A percentile compares a stretch with the other conserved stretches of the same genome.
Evolutionary conservation across 2,113 vertebrate genomes (phyloP).

Genomic region (Rattus norvegicus): GRCr8 NC_086019.1:160472501-160473000

Average conservation of each 20-base stretch:
- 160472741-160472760: not conserved
- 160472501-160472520: not conserved
- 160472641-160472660: not conserved
- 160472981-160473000: constrained; percentile 89
- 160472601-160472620: not conserved
- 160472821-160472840: not conserved
- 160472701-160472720: not conserved
- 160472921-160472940: constrained; percentile 60
- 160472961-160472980: constrained; percentile 89
- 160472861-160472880: not conserved
- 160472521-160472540: not conserved
- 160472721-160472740: no score
- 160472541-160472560: not conserved
- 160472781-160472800: not conserved
- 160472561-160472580: not conserved
- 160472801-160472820: not conserved
- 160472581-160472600: not conserved
- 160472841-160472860: not conserved
- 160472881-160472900: constrained; percentile 62
- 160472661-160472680: not conserved
- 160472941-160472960: constrained; percentile 82
- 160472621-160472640: not conserved
- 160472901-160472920: not conserved
- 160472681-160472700: not conserved
- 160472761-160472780: fast-evolving